Conservation (phyloP, 2,888 invertebrate genomes). For the Pedicia rivosa region DNA sequence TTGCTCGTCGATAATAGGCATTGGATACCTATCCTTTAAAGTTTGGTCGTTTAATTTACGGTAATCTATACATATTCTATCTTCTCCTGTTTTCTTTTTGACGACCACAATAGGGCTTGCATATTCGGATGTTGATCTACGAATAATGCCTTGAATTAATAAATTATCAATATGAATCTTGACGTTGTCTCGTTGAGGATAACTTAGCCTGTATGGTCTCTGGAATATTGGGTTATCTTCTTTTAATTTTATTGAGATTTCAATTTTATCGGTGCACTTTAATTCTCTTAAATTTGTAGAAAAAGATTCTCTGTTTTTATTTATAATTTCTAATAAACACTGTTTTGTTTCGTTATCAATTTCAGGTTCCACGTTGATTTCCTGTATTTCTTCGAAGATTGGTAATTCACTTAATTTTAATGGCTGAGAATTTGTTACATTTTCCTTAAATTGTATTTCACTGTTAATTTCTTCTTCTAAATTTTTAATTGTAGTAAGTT, state of each 20-base stretch:
- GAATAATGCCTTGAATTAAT: constrained; percentile 15
- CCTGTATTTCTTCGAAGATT: no score
- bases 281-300: no score
- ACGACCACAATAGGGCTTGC: constrained; percentile 18
- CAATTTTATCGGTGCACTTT: constrained; percentile 5
- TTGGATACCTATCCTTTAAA: constrained; percentile 12
- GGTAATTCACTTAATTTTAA: no score
- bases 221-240: neutral
- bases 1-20: constrained; percentile 16
- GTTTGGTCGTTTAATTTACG: constrained; percentile 16
- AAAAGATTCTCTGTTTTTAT: no score
- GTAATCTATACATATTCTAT: constrained; percentile 18
- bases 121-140: constrained; percentile 17
- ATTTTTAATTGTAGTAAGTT: no score
- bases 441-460: no score
- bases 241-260: constrained; percentile 5
- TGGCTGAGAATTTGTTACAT: no score
- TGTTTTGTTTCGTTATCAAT: no score
- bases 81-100: constrained; percentile 17
- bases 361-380: no score
- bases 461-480: no score
- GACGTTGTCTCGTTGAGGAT: constrained; percentile 1
- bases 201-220: constrained; percentile 4
- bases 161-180: neutral
- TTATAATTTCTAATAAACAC: no score